Percentiles rank a stretch among this genome's conserved stretches.
phyloP scores from a whole-genome alignment of 2,797 vertebrate species.

The Lepilemur ruficaudatus region DNA sequence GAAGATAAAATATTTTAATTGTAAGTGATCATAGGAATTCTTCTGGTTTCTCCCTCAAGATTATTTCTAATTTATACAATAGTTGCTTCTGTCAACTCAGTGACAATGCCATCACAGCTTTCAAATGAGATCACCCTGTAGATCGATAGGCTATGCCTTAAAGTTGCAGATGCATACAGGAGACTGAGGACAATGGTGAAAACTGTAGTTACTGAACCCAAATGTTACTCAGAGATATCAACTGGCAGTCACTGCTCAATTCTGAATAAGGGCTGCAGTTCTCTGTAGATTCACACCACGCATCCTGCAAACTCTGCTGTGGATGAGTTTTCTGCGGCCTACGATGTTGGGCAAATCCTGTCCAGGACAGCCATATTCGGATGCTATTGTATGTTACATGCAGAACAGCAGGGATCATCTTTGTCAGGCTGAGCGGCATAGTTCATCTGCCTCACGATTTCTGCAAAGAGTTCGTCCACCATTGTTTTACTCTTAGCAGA shows the following conservation, averaged over 20 bases:
- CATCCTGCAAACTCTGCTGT: slow-evolving; percentile 75
- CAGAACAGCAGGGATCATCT: slow-evolving; percentile 98
- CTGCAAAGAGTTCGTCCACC: slow-evolving; percentile 99
- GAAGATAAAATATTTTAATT: slow-evolving; percentile 74
- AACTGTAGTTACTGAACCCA: slow-evolving; percentile 77
- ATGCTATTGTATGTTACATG: slow-evolving; percentile 99
- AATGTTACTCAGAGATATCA: slow-evolving; percentile 77
- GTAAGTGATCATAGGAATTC: slow-evolving; percentile 76
- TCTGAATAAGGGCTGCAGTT: slow-evolving; percentile 78
- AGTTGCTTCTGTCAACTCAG: slow-evolving; percentile 74
- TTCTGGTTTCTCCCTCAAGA: slow-evolving; percentile 60
- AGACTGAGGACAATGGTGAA: slow-evolving; percentile 62
- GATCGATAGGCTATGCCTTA: slow-evolving; percentile 72
- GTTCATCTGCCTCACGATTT: slow-evolving; percentile 99
- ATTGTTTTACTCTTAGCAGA: slow-evolving; percentile 99
- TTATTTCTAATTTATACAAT: slow-evolving; percentile 55
- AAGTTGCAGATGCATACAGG: slow-evolving; percentile 77
- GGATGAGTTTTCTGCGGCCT: slow-evolving; percentile 73
- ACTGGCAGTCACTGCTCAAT: slow-evolving; percentile 77
- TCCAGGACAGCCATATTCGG: slow-evolving; percentile 66
- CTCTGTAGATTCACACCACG: slow-evolving; percentile 76
- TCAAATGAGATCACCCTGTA: slow-evolving; percentile 76
- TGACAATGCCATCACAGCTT: slow-evolving; percentile 34
- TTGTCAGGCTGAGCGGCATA: slow-evolving; percentile 99
- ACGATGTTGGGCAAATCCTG: slow-evolving; percentile 58